These are phyloP conservation scores for Microhierax caerulescens DNA, from an alignment of 2,797 vertebrate species.

Conservation along the genomic window DNA sequence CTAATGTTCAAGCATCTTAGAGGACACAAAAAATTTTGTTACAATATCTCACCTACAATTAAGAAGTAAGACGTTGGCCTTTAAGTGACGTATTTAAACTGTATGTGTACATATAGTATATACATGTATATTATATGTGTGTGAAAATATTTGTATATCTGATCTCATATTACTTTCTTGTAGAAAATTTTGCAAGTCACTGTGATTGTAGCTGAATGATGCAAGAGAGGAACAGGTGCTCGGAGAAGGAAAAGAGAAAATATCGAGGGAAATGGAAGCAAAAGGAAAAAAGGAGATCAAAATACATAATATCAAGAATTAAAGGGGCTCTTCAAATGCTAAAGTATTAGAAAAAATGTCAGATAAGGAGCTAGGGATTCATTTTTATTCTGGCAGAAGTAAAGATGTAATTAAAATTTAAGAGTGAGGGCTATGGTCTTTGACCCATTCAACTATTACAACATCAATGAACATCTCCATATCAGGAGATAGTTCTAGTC, in stretches of 20 bases:
- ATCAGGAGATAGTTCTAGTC: not conserved
- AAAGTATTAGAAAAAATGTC: not conserved
- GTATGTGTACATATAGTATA: not conserved
- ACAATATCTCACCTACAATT: not conserved
- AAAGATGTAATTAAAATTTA: not conserved
- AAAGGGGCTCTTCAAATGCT: not conserved
- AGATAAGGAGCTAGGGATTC: not conserved
- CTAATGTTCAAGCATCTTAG: not conserved
- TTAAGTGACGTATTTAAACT: not conserved
- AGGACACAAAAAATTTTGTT: not conserved
- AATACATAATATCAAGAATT: not conserved
- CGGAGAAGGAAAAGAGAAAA: not conserved
- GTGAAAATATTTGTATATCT: not conserved
- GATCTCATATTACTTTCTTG: not conserved
- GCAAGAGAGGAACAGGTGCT: not conserved
- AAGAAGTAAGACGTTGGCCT: not conserved
- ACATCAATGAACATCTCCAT: fast-evolving
- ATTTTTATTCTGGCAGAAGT: not conserved
- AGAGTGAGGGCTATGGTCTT: not conserved
- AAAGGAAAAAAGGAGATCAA: not conserved
- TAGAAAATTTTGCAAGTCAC: not conserved
- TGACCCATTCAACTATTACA: not conserved
- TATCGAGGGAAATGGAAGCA: not conserved
- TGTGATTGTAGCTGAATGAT: not conserved
- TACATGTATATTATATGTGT: not conserved